Evolutionary conservation across 1,140 invertebrate genomes (phyloP), one percentile per base, ranked within the genome.

Genomic region (Archivesica marissinica): DNA sequence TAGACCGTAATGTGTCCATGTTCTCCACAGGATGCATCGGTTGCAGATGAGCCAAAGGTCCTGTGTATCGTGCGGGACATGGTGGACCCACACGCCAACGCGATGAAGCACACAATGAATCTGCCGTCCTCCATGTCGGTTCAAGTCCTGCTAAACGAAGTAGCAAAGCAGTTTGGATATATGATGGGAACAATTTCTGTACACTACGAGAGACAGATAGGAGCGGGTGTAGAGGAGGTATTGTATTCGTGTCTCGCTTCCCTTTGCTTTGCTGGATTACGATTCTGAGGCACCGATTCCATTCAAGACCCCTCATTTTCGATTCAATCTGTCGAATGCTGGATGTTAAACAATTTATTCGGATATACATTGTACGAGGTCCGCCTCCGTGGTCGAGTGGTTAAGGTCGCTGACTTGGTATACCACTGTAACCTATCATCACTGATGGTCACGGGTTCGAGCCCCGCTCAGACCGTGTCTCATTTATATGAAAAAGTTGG

Each of bases 41-140:
- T 82, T 33, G 90, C 89, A 44, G 92, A 93, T 87, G 92, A 93
- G 66, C 86, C 86, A 39, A 94, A 90, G 86, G 93, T 95, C 64
- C 89, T 95, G 86, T 96, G 95, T 90, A 94, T 95, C 74, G 93
- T 96, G 56, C 93, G 94, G 41, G 95, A 96, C 89, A 93, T 95
- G 90, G 95, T 95, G 38, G 93, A 91, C 80, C 87, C 88, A 15
- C 81, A 92, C 41, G 33, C 64, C 20, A 50, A 80, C 86, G 90
- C 92, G 81, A 85, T 85, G 30, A 92, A 91, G 44, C 87, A 91
- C 56, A 91, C 85, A 1, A 61, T 94, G 89, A 93, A 94, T 90
- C 80, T 95, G 20, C 94, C 95, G 33, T 93, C 94, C 4, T 94
- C 95, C 15, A 94, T 93, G 41, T 94, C 94, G 11, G 94, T 95